These are phyloP conservation scores for Nephila pilipes DNA, from an alignment of 1,140 invertebrate species.

Conservation along the genomic window DNA sequence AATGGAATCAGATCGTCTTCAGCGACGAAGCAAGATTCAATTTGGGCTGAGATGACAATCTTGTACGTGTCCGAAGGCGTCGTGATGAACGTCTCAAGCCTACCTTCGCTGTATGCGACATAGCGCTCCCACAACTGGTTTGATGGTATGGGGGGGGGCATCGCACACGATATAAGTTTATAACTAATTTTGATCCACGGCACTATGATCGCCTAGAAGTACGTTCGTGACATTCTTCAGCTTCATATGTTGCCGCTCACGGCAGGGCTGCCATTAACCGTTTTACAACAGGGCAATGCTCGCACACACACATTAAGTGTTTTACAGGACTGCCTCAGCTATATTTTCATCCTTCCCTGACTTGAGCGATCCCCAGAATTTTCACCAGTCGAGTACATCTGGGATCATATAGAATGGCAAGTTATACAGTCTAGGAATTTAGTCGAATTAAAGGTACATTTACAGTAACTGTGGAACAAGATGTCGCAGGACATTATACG, in stretches of 20 bases:
- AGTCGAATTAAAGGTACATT: background rate
- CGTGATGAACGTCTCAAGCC: too few species aligned
- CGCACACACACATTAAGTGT: background rate
- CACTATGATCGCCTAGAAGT: too few species aligned
- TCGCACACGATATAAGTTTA: too few species aligned
- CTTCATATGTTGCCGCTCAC: background rate
- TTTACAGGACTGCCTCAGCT: background rate
- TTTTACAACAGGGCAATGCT: background rate
- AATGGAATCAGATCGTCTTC: too few species aligned
- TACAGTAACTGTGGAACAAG: background rate
- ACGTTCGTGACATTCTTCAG: background rate
- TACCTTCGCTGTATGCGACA: too few species aligned
- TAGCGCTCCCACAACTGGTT: too few species aligned
- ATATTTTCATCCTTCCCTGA: too few species aligned
- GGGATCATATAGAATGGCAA: background rate
- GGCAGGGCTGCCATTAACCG: background rate
- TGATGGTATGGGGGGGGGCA: too few species aligned
- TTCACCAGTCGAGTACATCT: background rate
- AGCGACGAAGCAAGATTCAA: too few species aligned
- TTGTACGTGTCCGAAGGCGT: too few species aligned
- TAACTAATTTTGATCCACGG: too few species aligned
- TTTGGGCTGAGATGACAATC: too few species aligned
- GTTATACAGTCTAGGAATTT: background rate
- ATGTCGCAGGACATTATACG: background rate
- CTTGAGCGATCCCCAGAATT: background rate